A percentile compares a stretch with the other conserved stretches of the same genome.
These are phyloP conservation scores for Sebastes umbrosus DNA, from an alignment of 2,797 vertebrate species.

Conservation along the genomic window DNA sequence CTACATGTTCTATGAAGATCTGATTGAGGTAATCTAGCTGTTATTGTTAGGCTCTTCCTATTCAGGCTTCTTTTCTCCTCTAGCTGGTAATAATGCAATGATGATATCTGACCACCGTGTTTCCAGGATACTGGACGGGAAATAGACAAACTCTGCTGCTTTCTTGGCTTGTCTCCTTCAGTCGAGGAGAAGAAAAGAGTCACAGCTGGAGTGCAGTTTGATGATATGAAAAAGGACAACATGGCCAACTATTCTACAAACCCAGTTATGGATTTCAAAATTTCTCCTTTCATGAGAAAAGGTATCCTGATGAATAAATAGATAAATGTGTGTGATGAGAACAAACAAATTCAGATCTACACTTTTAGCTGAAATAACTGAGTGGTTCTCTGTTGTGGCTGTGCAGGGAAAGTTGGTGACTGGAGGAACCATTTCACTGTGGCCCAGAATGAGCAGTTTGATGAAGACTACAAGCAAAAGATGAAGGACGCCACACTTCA, in stretches of 20 bases:
- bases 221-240: conserved; percentile 82
- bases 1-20: conserved; percentile 67
- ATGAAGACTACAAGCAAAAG: conserved; percentile 73
- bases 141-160: conserved; percentile 60
- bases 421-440: conserved; percentile 78
- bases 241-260: conserved; percentile 60
- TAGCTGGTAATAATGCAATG: neutral
- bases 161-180: conserved; percentile 62
- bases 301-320: conserved; percentile 64
- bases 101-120: neutral
- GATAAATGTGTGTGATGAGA: neutral
- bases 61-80: neutral
- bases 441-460: conserved; percentile 72
- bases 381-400: conserved; percentile 1
- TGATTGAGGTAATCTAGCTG: conserved; percentile 42
- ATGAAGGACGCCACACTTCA: conserved; percentile 59
- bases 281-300: conserved; percentile 90
- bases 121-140: conserved; percentile 52
- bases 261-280: conserved; percentile 75
- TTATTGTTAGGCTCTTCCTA: neutral
- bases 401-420: conserved; percentile 76
- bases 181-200: conserved; percentile 72
- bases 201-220: conserved; percentile 76
- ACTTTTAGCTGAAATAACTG: too few species aligned
- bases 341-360: neutral